Base-by-base conservation (phyloP, 2,888 invertebrate species). In the Phorcus lineatus region DNA sequence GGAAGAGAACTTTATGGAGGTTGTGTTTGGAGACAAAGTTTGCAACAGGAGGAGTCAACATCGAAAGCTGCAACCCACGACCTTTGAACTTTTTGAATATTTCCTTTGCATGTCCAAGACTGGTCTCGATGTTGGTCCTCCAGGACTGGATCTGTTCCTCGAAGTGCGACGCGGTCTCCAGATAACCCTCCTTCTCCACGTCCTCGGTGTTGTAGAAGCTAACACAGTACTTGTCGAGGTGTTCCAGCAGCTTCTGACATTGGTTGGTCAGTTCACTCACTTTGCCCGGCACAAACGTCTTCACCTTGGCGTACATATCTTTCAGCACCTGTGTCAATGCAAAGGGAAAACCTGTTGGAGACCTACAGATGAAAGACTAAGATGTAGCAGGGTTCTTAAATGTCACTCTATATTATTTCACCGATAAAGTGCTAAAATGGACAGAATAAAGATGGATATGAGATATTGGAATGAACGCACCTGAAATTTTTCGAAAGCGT, bases 121-220 rank as follows among this genome's bases (percentile, higher is more conserved):
- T 86, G 31, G 85, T 83, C 16, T 79, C 82, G 7, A 90, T 88
- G 1, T 80, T 84, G 7, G 80, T 79, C 31, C 80, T 82, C 88
- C 88, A 90, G 0, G 83, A 81, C 16, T 83, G 78, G 55, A 89
- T 86, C 76, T 90, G 88, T 55, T 86, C 85, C 82, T 91, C 88
- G 81, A 90, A 91, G 70, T 91, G 88, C 7, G 86, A 80, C 6
- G 90, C 88, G 3, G 91, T 91, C 77, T 90, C 90, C 31, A 89
- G 84, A 62, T 89, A 87, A 6, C 86, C 82, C 24, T 89, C 76
- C 11, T 76, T 76, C 31, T 76, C 89, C 0, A 82, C 82, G 9
- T 89, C 88, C 47, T 13, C 47, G 0, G 86, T 83, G 47, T 89
- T 87, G 82, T 91, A 90, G 74, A 91, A 91, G 82, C 90, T 91